Evolutionary conservation across 2,888 invertebrate species (phyloP), one percentile per base, ranked within the genome.

Genomic region (Argynnis bischoffii): DNA sequence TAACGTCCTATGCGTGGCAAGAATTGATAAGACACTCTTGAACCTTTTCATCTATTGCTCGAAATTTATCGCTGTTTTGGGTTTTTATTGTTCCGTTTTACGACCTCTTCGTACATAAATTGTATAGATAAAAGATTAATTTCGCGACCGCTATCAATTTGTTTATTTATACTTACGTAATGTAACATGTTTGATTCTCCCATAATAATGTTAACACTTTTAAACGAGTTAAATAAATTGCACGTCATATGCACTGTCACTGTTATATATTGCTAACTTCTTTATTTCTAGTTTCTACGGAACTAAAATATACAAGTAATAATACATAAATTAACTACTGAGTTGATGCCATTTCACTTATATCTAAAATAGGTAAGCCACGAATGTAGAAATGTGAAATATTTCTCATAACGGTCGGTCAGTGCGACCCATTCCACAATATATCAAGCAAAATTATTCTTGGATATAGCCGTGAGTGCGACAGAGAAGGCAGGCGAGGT

Each of bases 71-170:
- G 90, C 92, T 93, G 93, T 93, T 93, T 93, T 93, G 93, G 92
- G 92, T 93, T 93, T 93, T 93, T 93, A 93, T 93, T 93, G 93
- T 93, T 93, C 90, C 90, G 92, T 92, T 93, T 93, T 93, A 93
- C 90, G 90, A 90, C 92, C 89, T 90, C 83, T 85, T 85, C 90
- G 88, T 88, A 82, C 88, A 92, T 92, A 92, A 92, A 92, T 92
- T 88, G 88, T 86, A 87, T 84, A 91, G 92, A 91, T 92, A 92
- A 87, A 91, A 91, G 90, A 91, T 90, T 89, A 90, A 92, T 92
- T 90, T 86, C 84, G 82, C 87, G 86, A 88, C 88, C 90, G 87
- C 88, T 88, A 84, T 87, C 87, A 81, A 85, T 85, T 84, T 83
- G 84, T 82, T 80, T 83, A 81, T 85, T 84, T 83, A 83, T 81